Conservation (phyloP, 2,113 vertebrate genomes). For the Dryoscopus gambensis region DNA sequence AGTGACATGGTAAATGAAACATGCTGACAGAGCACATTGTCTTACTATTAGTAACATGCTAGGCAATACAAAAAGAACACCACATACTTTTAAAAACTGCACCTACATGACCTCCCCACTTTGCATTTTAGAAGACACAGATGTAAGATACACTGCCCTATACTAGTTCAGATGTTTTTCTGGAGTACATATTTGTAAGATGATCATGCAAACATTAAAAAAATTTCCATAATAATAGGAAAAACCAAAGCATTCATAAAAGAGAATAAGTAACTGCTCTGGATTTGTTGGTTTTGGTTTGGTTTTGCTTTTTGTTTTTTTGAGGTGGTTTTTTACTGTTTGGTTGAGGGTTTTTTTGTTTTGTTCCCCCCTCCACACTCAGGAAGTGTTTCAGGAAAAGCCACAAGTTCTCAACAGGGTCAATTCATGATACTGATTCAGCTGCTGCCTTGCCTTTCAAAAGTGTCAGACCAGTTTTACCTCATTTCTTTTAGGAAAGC, state of each 20-base stretch:
- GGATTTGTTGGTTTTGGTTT: not conserved
- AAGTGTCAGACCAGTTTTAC: constrained; percentile 56
- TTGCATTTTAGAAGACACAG: not conserved
- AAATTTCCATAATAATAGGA: not conserved
- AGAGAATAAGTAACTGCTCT: not conserved
- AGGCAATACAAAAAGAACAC: not conserved
- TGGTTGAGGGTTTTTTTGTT: not conserved
- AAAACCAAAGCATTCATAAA: not conserved
- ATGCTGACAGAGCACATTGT: not conserved
- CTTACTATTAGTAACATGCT: not conserved
- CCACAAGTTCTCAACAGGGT: not conserved
- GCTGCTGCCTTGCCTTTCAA: not conserved
- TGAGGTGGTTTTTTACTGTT: not conserved
- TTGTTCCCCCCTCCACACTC: not conserved
- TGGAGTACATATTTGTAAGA: not conserved
- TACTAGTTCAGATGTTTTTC: not conserved
- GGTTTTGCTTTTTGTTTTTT: not conserved
- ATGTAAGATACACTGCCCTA: not conserved
- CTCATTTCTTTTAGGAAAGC: constrained; percentile 51
- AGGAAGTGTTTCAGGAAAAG: not conserved
- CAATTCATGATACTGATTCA: not conserved
- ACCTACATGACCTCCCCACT: not conserved
- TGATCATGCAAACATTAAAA: not conserved
- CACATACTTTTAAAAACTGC: not conserved
- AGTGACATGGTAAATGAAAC: not conserved